phyloP scores from a whole-genome alignment of 2,113 vertebrate species.

The Emberiza fucata region DNA sequence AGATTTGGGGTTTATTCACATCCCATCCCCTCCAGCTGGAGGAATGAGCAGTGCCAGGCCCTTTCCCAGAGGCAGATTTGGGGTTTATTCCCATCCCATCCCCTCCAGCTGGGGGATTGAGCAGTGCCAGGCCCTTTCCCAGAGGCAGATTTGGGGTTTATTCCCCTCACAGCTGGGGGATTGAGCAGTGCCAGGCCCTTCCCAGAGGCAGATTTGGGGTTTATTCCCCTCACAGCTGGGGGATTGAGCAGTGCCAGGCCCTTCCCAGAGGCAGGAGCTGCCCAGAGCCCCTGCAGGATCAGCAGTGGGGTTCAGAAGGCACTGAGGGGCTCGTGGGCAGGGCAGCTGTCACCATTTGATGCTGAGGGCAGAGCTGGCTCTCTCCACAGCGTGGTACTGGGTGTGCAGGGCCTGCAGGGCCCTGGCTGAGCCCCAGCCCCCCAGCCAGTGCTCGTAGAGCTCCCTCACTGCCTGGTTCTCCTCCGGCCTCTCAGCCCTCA shows the following conservation, averaged over 20 bases:
- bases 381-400: constrained; percentile 84
- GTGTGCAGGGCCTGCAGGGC: constrained; percentile 81
- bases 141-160: too few species aligned
- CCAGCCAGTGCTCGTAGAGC: constrained; percentile 86
- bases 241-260: too few species aligned
- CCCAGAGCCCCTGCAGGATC: neutral
- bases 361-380: constrained; percentile 70
- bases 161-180: neutral
- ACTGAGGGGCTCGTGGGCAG: neutral
- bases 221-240: too few species aligned
- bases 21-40: neutral
- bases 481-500: constrained; percentile 49
- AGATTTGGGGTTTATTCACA: too few species aligned
- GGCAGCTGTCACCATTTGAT: constrained; percentile 87
- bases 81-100: too few species aligned
- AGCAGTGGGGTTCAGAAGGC: neutral
- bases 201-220: too few species aligned
- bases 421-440: constrained; percentile 57
- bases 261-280: neutral
- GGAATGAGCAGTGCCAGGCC: neutral
- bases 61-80: neutral
- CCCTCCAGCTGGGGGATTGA: neutral
- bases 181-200: neutral
- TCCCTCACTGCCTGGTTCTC: constrained; percentile 53
- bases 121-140: neutral